Base-by-base conservation (phyloP, 1,140 invertebrate genomes). In the Paracyclopina nana region DNA sequence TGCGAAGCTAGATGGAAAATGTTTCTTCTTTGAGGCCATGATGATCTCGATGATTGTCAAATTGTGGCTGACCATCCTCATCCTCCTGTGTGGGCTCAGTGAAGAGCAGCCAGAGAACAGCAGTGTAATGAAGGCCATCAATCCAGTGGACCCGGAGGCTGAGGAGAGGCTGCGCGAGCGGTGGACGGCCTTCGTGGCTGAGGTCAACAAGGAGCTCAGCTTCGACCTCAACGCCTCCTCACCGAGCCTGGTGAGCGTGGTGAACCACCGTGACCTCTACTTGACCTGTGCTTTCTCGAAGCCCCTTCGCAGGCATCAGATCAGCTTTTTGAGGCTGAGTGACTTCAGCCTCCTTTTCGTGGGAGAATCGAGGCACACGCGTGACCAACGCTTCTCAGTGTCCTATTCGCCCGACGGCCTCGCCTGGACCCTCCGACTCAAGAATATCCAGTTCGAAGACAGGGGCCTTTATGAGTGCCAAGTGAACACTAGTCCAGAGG, bases 261-360 rank as follows among this genome's bases (percentile, higher is more conserved):
- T 38, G 2, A n/a, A 20, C 14, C n/a, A 38, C 20, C 14, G 20
- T 16, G 14, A n/a, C 20, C 34, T 38, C 20, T 38, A 16, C 34
- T 38, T 38, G 20, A 16, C 34, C n/a, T 38, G 34, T 38, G 34
- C n/a, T 9, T 38, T 38, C 34, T 16, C 14, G 5, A n/a, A 20
- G 5, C n/a, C 14, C n/a, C 34, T 38, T n/a, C n/a, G 34, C 34
- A n/a, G 34, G 20, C 34, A 16, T 20, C 34, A 20, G n/a, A 48
- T 48, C 45, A 48, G 45, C 25, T 28, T 48, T 12, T 28, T 48
- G 45, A 11, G 45, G 14, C 25, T 48, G 12, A 24, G 28, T 6
- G 45, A 48, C 45, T 20, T 48, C 26, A 48, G 30, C 28, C 28
- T 48, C 25, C 28, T 48, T 16, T 24, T 28, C 16, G 45, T 48